phyloP scores from a whole-genome alignment of 2,888 invertebrate genomes.

The Zygaena filipendulae region DNA sequence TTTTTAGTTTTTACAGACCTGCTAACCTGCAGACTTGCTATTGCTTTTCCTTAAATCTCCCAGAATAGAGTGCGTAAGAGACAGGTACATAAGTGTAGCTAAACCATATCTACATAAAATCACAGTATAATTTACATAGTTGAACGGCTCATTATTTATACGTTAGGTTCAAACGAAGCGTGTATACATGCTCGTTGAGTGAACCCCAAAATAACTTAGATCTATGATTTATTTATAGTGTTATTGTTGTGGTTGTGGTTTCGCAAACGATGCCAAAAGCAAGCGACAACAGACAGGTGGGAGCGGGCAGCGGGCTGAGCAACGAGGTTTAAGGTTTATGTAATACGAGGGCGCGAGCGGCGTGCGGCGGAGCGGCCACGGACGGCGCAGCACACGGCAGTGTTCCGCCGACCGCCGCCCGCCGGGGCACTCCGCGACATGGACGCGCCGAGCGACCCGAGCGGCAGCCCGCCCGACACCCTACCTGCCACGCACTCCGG shows the following conservation, averaged over 20 bases:
- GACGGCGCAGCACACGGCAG: no score
- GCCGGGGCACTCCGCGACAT: slow-evolving; percentile 23
- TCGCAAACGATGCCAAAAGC: slow-evolving; percentile 51
- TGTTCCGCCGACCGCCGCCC: slow-evolving; percentile 40
- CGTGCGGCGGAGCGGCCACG: slow-evolving; percentile 20
- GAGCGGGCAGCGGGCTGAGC: slow-evolving; percentile 41
- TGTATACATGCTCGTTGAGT: no score
- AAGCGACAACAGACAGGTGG: slow-evolving; percentile 60
- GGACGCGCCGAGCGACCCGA: slow-evolving; percentile 46
- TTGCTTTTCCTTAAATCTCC: no score
- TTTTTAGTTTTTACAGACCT: no score
- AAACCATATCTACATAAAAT: no score
- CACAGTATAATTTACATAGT: no score
- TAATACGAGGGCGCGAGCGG: slow-evolving; percentile 32
- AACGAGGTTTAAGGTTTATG: slow-evolving; percentile 13
- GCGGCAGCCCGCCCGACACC: slow-evolving; percentile 28
- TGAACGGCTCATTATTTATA: no score
- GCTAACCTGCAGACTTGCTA: no score
- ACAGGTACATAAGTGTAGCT: no score
- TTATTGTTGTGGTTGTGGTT: slow-evolving; percentile 50
- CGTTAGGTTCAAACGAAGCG: no score
- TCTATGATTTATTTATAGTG: slow-evolving; percentile 64
- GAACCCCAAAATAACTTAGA: slow-evolving; percentile 40
- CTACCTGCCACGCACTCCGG: slow-evolving; percentile 38
- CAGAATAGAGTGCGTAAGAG: no score